Conservation (phyloP, 2,113 vertebrate species). For the Paracanthobrama guichenoti region DNA sequence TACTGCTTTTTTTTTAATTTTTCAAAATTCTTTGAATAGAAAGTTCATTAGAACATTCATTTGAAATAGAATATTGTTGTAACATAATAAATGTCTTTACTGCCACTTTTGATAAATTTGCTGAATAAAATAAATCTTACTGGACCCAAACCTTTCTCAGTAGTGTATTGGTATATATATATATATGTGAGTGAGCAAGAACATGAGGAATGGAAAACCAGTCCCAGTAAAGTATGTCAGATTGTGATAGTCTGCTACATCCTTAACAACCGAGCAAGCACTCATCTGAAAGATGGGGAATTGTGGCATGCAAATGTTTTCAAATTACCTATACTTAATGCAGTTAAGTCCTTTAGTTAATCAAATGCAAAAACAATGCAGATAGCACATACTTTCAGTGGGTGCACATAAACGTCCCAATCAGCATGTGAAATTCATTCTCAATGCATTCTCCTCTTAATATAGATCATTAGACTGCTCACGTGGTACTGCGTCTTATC, state of each 20-base stretch:
- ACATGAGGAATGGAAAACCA: neutral
- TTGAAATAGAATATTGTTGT: too few species aligned
- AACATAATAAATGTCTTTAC: neutral
- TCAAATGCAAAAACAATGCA: conserved; percentile 12
- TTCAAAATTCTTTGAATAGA: too few species aligned
- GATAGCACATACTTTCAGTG: neutral
- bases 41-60: too few species aligned
- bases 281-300: neutral
- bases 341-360: conserved; percentile 8
- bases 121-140: neutral
- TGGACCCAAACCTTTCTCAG: too few species aligned
- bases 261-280: neutral
- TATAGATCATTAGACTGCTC: conserved; percentile 39
- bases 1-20: too few species aligned
- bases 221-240: neutral
- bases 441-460: neutral
- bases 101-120: neutral
- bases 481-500: conserved; percentile 95
- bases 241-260: neutral
- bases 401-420: neutral
- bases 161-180: neutral
- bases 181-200: neutral
- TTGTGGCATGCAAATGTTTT: conserved; percentile 5
- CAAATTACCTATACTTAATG: conserved; percentile 15
- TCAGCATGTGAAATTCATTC: conserved; percentile 12